A percentile compares a stretch with the other conserved stretches of the same genome.
phyloP scores from a whole-genome alignment of 2,888 invertebrate genomes.

The Tenthredo mesomela region DNA sequence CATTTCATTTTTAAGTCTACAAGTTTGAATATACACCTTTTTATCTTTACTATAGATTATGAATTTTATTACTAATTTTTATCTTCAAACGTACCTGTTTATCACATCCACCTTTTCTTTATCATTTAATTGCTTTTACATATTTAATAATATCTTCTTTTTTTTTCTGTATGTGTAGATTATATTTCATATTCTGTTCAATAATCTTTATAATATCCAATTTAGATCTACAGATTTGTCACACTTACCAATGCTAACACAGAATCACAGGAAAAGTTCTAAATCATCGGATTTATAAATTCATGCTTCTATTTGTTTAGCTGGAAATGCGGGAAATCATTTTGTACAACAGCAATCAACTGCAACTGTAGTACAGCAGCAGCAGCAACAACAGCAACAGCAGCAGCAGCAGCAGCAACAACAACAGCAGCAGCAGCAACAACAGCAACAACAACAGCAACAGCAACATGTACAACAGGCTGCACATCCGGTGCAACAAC shows the following conservation, averaged over 20 bases:
- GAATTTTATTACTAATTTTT: not conserved
- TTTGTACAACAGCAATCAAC: slow-evolving; percentile 65
- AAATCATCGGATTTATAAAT: not conserved
- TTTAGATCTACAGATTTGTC: not conserved
- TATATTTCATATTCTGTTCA: not conserved
- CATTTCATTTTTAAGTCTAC: not conserved
- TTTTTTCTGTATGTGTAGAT: not conserved
- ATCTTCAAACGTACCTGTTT: not conserved
- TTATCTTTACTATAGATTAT: not conserved
- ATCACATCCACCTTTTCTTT: not conserved
- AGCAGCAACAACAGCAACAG: slow-evolving; percentile 62
- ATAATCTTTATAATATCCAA: not conserved
- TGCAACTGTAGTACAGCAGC: slow-evolving; percentile 57
- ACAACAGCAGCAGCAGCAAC: slow-evolving; percentile 58
- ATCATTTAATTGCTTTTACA: not conserved
- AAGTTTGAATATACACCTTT: not conserved
- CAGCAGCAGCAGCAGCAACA: slow-evolving; percentile 57
- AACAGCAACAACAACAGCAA: slow-evolving; percentile 62
- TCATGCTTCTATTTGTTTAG: slow-evolving; percentile 44
- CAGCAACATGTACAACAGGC: slow-evolving; percentile 61
- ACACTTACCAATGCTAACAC: no score
- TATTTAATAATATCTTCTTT: not conserved
- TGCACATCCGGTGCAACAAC: slow-evolving; percentile 65
- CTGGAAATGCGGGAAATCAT: slow-evolving; percentile 65
- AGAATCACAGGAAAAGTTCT: not conserved